Evolutionary conservation across 1,140 invertebrate species (phyloP), one percentile per base, ranked within the genome.

Genomic region (Cepaea nemoralis): DNA sequence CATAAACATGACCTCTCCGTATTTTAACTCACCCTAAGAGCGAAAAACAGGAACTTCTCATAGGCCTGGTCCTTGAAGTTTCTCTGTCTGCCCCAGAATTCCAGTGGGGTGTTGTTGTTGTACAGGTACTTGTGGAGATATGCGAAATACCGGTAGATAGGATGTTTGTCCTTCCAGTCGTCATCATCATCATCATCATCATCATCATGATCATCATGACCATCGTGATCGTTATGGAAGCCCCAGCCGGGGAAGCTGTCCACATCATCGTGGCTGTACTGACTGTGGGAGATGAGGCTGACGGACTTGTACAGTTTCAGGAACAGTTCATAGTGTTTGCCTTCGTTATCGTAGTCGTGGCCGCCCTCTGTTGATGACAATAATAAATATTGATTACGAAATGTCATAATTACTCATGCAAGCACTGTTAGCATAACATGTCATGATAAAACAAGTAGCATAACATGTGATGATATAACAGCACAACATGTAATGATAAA

Each of bases 171-270:
- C 19, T 27, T 45, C n/a, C 69, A 39, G 6, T 71, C 69, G 12
- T 71, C 69, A 39, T 71, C 69, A 37, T 71, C 69, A 19, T 71
- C 69, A 39, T 71, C 69, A 14, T 69, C 27, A 3, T 24, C n/a
- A 19, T 24, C 19, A 24, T 55, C 50, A 8, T 22, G 2, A 24
- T 40, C 37, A 31, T 67, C 63, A 12, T n/a, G 8, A 10, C 8
- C 8, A n/a, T n/a, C 33, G 63, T n/a, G 12, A 10, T 67, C 33
- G 10, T n/a, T 35, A n/a, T 67, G 8, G 63, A 10, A 31, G 63
- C 27, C 63, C 63, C 33, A n/a, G 10, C 24, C 63, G 14, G 3
- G 6, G 69, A 39, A 40, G 22, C 24, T 45, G 37, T 71, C 69
- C 5, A 12, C 63, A 37, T 71, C 31, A 33, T 71, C 69, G 6